Base-by-base conservation (phyloP, 2,113 vertebrate genomes). In the Trichechus manatus region DNA sequence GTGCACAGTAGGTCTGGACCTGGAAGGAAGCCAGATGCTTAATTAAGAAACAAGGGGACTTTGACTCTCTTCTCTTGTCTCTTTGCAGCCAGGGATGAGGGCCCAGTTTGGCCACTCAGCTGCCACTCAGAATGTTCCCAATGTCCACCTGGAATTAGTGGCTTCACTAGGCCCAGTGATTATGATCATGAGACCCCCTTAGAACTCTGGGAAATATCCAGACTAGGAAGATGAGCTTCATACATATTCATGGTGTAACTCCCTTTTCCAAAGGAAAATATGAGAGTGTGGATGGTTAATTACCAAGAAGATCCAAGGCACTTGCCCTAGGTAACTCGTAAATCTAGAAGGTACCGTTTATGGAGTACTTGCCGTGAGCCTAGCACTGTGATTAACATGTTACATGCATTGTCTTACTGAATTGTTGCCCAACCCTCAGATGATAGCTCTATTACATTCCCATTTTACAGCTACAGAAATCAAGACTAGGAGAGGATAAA, bases 1-100 rank as follows among this genome's bases (percentile, higher is more conserved):
- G 0, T 5, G 8, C 77, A 4, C 11, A 7, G 0, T 1, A 3
- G 8, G 36, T 61, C 39, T 68, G 64, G 66, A 5, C 39, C 31
- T 44, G 39, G 53, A 31, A 59, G 78, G 87, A 84, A 23, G 77
- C 44, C 83, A n/a, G 36, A 14, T 9, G 44, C 44, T 61, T 23
- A 27, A 13, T 66, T 23, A 27, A 13, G 83, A 59, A 70, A 22
- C 75, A 81, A 7, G 20, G 63, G 29, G 44, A n/a, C 31, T 0
- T 6, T 3, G 3, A 36, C 25, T 63, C 42, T 75, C 63, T 83
- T 27, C 63, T 42, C 42, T 14, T 56, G 47, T 50, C 42, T 36
- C 42, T 80, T 63, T 29, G 23, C 19, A 75, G 15, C 59, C 27
- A 25, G 25, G 6, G 17, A 33, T 0, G 5, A 80, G 56, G 66